Percentiles rank a stretch among this genome's conserved stretches.
phyloP scores from a whole-genome alignment of 2,888 invertebrate species.

The Bombylius major region DNA sequence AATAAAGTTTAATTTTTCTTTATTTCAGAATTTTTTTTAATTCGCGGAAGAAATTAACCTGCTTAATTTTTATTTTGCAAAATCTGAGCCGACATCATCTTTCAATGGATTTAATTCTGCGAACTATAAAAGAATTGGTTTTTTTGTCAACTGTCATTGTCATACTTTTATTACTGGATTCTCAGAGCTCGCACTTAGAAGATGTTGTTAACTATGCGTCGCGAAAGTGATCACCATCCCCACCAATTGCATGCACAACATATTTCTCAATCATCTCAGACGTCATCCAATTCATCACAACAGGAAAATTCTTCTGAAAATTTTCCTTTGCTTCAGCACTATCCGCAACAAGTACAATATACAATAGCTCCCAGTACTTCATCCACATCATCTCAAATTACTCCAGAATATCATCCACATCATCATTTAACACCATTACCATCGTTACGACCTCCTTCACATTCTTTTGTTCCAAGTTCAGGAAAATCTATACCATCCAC shows the following conservation, averaged over 20 bases:
- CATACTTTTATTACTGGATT: background rate
- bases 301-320: background rate
- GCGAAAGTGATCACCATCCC: constrained; percentile 50
- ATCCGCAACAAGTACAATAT: constrained; percentile 5
- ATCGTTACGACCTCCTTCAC: constrained; percentile 3
- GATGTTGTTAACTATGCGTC: constrained; percentile 59
- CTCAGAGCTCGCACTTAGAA: constrained; percentile 13
- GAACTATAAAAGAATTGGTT: too few relatives aligned
- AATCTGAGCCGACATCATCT: too few relatives aligned
- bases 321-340: background rate
- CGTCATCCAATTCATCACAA: constrained; percentile 5
- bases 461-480: background rate
- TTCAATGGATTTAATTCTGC: too few relatives aligned
- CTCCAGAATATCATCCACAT: constrained; percentile 4
- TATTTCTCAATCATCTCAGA: background rate
- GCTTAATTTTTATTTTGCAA: too few relatives aligned
- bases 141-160: background rate
- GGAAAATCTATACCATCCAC: constrained; percentile 2
- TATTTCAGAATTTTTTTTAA: too few relatives aligned
- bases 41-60: too few relatives aligned
- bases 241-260: constrained; percentile 7
- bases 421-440: background rate
- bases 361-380: constrained; percentile 25
- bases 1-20: too few relatives aligned
- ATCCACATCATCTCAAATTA: constrained; percentile 19